Base-by-base conservation (phyloP, 2,797 vertebrate genomes). In the Cygnus olor region DNA sequence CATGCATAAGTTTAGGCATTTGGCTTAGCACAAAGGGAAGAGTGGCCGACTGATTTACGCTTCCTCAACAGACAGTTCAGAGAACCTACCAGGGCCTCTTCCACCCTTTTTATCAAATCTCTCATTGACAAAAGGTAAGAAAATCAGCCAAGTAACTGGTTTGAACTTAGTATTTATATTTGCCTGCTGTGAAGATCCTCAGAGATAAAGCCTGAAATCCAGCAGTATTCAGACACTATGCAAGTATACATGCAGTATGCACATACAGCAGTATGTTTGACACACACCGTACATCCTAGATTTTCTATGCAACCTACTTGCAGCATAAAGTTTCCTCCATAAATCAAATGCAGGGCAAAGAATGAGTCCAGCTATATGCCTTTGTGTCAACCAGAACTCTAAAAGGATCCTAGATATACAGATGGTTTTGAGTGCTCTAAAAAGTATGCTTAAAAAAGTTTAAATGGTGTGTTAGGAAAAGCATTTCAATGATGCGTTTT, bases 1-100 rank as follows among this genome's bases (percentile, higher is more conserved):
- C 0, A 0, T 15, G 8, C 7, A 0, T 22, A 69, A 54, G 4
- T 10, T 53, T 27, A 77, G 22, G 44, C 27, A 58, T 45, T 42
- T 82, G 54, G 40, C 34, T 93, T 53, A 47, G 40, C 42, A 57
- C 42, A 80, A 77, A 65, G n/a, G 14, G 36, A 81, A 69, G 42
- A 30, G 49, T 28, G 77, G 30, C 42, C 74, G 61, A 60, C 44
- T 79, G 36, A 61, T 76, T 7, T 61, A 4, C 47, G 15, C 27
- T 76, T 72, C 42, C n/a, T 70, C 21, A 76, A 45, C 17, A 30
- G 25, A 20, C 68, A 61, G 24, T 20, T 47, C 64, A 71, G 42
- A 82, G 21, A 65, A n/a, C 30, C 49, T 44, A 70, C 42, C 0
- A 70, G 53, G 38, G 27, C n/a, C 45, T 76, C 36, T 47, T 76